A percentile compares a stretch with the other conserved stretches of the same genome.
These are phyloP conservation scores for Oscheius myriophilus DNA, from an alignment of 2,888 invertebrate genomes.

Conservation along the genomic window DNA sequence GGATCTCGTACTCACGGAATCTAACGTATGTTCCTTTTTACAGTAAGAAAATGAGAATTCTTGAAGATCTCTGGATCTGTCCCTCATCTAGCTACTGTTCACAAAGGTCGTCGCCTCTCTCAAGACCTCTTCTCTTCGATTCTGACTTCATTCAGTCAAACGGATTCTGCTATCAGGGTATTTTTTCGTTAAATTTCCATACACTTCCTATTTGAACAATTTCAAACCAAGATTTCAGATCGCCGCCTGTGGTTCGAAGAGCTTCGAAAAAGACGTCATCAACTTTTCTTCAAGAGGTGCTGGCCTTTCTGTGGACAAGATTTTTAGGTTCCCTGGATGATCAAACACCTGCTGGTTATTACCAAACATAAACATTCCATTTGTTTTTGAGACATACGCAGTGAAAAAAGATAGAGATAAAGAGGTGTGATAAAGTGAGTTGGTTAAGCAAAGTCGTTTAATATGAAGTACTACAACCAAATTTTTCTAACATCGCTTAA, in stretches of 20 bases:
- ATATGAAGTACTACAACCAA: too few species aligned
- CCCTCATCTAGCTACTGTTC: neutral
- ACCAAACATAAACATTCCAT: neutral
- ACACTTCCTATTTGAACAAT: too few species aligned
- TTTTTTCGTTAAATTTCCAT: too few species aligned
- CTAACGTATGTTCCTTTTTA: neutral
- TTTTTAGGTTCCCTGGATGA: slow-evolving; percentile 20
- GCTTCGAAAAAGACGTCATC: slow-evolving; percentile 30
- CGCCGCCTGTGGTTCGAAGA: slow-evolving; percentile 28
- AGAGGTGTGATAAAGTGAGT: too few species aligned
- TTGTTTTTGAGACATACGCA: too few species aligned
- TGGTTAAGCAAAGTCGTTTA: too few species aligned
- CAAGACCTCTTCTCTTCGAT: neutral
- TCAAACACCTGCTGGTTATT: neutral
- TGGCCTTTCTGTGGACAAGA: slow-evolving; percentile 1
- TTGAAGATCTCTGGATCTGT: neutral
- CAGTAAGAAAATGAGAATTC: neutral
- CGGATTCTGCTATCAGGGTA: too few species aligned
- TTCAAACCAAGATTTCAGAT: slow-evolving; percentile 8
- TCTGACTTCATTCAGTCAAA: too few species aligned
- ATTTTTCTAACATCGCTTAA: too few species aligned
- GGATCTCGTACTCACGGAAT: neutral
- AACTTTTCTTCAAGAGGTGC: slow-evolving; percentile 24
- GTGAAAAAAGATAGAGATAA: too few species aligned
- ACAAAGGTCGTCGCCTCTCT: neutral